phyloP scores from a whole-genome alignment of 2,797 vertebrate genomes.

The Psittacula echo region DNA sequence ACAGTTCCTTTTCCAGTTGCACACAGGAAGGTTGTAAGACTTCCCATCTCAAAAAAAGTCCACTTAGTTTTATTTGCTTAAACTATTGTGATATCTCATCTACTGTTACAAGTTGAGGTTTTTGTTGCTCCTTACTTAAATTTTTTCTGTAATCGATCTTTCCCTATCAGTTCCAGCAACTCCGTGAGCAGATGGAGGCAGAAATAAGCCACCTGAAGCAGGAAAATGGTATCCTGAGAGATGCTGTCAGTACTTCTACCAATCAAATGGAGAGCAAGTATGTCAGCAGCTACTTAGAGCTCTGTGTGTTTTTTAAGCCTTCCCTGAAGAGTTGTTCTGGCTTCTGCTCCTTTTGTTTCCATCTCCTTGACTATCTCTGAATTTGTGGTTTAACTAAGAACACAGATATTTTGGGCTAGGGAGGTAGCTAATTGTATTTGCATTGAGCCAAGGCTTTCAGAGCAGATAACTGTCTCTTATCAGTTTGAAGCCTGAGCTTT shows the following conservation, averaged over 20 bases:
- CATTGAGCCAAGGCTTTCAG: neutral
- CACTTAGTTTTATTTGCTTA: neutral
- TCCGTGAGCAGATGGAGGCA: slow-evolving; percentile 93
- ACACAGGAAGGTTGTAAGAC: neutral
- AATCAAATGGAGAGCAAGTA: slow-evolving; percentile 99
- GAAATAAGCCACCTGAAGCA: slow-evolving; percentile 95
- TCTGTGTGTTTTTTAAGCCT: neutral
- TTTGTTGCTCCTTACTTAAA: neutral
- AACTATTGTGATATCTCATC: neutral
- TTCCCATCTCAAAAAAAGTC: neutral
- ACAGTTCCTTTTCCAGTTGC: neutral
- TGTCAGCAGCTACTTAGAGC: slow-evolving; percentile 68
- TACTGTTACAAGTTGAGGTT: neutral
- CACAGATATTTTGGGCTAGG: neutral
- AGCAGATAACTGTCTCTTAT: neutral
- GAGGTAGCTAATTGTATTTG: neutral
- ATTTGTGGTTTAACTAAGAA: neutral
- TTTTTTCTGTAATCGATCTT: neutral
- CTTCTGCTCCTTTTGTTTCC: slow-evolving; percentile 10
- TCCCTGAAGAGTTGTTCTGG: slow-evolving; percentile 13
- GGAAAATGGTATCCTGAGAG: slow-evolving; percentile 96
- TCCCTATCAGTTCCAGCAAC: slow-evolving; percentile 88
- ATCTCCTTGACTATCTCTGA: neutral
- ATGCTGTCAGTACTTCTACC: slow-evolving; percentile 95
- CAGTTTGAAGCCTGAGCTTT: neutral